Evolutionary conservation across 2,113 vertebrate species (phyloP).

Genomic region (Galeopterus variegatus): DNA sequence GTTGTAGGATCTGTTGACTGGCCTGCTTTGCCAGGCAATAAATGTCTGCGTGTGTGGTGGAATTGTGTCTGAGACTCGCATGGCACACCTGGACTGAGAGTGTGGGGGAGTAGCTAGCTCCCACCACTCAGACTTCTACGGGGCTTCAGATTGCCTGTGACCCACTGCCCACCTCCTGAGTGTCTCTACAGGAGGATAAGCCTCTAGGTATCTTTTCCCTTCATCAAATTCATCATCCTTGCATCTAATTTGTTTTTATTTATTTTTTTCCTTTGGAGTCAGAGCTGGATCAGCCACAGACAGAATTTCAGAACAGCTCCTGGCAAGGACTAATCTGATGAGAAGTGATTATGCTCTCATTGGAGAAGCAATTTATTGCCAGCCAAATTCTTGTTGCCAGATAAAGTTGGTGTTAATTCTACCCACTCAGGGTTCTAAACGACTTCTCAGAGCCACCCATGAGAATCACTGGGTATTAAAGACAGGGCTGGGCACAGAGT

Average conservation of each 20-base stretch:
- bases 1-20: too few relatives aligned
- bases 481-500: background rate
- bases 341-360: slow-evolving; percentile 68
- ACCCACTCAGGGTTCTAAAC: background rate
- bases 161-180: background rate
- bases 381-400: slow-evolving; percentile 65
- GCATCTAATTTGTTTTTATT: slow-evolving; percentile 70
- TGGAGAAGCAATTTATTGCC: slow-evolving; percentile 68
- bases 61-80: background rate
- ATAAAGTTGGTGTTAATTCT: slow-evolving; percentile 36
- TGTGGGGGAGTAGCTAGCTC: background rate
- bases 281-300: slow-evolving; percentile 43
- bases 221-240: slow-evolving; percentile 48
- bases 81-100: background rate
- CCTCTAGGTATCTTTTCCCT: background rate
- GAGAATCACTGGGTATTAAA: background rate
- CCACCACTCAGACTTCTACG: background rate
- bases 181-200: background rate
- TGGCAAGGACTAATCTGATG: slow-evolving; percentile 47
- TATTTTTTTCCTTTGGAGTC: slow-evolving; percentile 25
- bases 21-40: background rate
- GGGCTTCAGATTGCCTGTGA: background rate
- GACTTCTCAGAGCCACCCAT: background rate
- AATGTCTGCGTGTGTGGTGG: too few relatives aligned
- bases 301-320: slow-evolving; percentile 66